Evolutionary conservation across 2,113 vertebrate genomes (phyloP).

Genomic region (Sorex araneus): DNA sequence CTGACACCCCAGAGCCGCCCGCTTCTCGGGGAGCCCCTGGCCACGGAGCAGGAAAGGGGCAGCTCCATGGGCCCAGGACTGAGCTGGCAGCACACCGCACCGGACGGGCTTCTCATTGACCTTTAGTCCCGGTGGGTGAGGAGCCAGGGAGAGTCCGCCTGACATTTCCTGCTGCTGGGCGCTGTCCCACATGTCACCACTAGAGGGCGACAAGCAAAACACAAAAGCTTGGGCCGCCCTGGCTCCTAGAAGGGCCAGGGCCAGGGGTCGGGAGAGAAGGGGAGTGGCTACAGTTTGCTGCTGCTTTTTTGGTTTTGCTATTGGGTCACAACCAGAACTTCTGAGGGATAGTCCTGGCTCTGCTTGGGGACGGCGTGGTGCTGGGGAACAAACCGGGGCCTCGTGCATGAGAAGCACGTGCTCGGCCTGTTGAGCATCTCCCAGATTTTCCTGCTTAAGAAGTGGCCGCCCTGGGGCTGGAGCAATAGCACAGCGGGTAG

Average conservation of each 20-base stretch:
- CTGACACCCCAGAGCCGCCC: not conserved
- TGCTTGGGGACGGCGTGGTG: too few species aligned
- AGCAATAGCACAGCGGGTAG: too few species aligned
- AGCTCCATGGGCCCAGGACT: not conserved
- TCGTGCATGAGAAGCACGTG: too few species aligned
- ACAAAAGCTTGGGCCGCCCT: not conserved
- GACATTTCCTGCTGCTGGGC: not conserved
- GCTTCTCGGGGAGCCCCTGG: not conserved
- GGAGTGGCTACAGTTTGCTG: too few species aligned
- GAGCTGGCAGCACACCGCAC: not conserved
- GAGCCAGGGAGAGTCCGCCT: too few species aligned
- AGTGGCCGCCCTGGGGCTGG: too few species aligned
- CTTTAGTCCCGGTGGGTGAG: too few species aligned
- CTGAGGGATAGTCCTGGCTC: not conserved
- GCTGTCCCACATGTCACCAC: not conserved
- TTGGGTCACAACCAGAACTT: not conserved
- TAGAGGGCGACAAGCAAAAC: slow-evolving; percentile 63
- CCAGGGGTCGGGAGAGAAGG: not conserved
- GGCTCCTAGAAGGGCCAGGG: not conserved
- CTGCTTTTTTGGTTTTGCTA: too few species aligned
- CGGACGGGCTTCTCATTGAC: not conserved
- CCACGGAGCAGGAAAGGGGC: not conserved
- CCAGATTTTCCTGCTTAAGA: too few species aligned
- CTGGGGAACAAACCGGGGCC: too few species aligned
- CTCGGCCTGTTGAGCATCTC: too few species aligned